These are phyloP conservation scores for Etheostoma spectabile DNA, from an alignment of 2,113 vertebrate genomes.

Conservation along the genomic window DNA sequence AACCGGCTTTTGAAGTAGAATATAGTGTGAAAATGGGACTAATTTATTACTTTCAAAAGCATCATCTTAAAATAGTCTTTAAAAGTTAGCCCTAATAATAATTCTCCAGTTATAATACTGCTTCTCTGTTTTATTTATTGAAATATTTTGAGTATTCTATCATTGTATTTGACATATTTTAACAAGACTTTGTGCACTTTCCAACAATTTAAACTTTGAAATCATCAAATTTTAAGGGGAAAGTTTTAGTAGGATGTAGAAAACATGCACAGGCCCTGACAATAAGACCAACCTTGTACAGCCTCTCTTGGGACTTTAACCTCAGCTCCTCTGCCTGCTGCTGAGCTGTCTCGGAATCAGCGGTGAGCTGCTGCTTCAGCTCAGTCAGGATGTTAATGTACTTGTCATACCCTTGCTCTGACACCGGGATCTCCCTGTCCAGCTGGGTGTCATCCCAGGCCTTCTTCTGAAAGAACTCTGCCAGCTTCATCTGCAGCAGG, in stretches of 20 bases:
- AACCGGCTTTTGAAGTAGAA: no score
- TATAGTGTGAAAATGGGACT: no score
- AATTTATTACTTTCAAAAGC: no score
- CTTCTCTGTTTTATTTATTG: neutral
- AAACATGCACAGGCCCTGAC: neutral
- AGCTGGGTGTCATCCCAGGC: conserved; percentile 30
- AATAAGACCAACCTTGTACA: conserved; percentile 55
- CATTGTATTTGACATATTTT: neutral
- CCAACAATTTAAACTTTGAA: neutral
- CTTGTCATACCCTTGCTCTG: conserved; percentile 78
- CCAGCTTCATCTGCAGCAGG: conserved; percentile 83
- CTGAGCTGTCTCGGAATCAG: conserved; percentile 55
- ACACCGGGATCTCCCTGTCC: conserved; percentile 37
- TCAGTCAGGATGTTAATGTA: conserved; percentile 72
- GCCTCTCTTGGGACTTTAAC: conserved; percentile 61
- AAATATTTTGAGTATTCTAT: no score
- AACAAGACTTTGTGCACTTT: neutral
- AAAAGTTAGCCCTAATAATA: neutral
- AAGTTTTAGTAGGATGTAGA: neutral
- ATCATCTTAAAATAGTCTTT: no score
- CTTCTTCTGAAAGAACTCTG: conserved; percentile 74
- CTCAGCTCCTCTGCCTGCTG: conserved; percentile 67
- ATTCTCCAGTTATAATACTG: neutral
- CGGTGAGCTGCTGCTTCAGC: conserved; percentile 58
- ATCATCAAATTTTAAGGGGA: neutral